Evolutionary conservation across 92 coral and sea anemone species (phyloP).

Genomic region (Siderastrea radians): DNA sequence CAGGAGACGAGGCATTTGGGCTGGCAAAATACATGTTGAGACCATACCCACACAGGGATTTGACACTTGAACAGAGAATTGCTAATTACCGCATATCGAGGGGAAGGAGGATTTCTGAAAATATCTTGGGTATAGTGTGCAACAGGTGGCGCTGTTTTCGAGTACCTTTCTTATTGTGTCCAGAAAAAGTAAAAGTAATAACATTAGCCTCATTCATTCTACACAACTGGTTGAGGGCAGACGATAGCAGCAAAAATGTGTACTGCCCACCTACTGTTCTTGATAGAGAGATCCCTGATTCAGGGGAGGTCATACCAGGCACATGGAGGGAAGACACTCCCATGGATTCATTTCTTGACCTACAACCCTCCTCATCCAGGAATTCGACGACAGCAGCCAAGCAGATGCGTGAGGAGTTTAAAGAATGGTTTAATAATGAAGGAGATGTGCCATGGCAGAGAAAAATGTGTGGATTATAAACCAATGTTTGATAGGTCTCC

Average conservation of each 20-base stretch:
- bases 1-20: conserved; percentile 38
- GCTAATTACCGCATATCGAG: conserved; percentile 50
- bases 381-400: conserved; percentile 44
- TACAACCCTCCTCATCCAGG: conserved; percentile 15
- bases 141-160: conserved; percentile 64
- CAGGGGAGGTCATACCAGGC: conserved; percentile 50
- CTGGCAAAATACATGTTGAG: conserved; percentile 14
- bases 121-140: conserved; percentile 38
- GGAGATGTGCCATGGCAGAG: conserved; percentile 63
- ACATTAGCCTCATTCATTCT: conserved; percentile 32
- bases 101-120: conserved; percentile 55
- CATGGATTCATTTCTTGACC: conserved; percentile 35
- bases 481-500: too few species aligned
- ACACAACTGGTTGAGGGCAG: conserved; percentile 54
- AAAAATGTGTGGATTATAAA: conserved; percentile 59
- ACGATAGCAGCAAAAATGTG: conserved; percentile 32
- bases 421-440: conserved; percentile 53
- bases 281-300: conserved; percentile 33
- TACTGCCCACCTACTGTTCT: conserved; percentile 42
- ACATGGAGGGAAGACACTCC: conserved; percentile 59
- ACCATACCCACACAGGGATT: too few species aligned
- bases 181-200: conserved; percentile 40
- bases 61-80: conserved; percentile 17
- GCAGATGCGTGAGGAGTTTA: conserved; percentile 54
- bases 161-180: conserved; percentile 43